Evolutionary conservation across 2,797 vertebrate species (phyloP).

Genomic region (Siniperca obscura): DNA sequence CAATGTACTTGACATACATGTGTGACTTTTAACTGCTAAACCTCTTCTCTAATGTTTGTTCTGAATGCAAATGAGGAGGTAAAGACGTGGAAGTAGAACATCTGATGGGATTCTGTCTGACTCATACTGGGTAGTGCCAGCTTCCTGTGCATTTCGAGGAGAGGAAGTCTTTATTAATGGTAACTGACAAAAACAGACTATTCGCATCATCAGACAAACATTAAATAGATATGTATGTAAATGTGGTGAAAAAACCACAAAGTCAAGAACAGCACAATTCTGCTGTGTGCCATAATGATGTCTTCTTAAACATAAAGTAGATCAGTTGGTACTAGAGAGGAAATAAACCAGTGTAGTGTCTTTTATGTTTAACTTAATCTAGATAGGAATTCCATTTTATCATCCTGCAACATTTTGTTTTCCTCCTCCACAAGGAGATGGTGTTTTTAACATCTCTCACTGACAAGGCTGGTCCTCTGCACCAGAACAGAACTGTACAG

Average conservation of each 20-base stretch:
- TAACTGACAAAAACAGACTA: neutral
- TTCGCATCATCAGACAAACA: neutral
- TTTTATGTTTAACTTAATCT: constrained; percentile 39
- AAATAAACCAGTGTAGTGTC: neutral
- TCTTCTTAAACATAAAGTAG: neutral
- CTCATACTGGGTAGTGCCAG: constrained; percentile 10
- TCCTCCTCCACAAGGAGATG: constrained; percentile 47
- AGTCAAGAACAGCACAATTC: neutral
- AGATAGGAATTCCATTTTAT: constrained; percentile 60
- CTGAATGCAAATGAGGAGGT: constrained; percentile 14
- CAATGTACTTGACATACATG: neutral
- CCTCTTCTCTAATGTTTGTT: neutral
- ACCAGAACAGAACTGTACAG: constrained; percentile 11
- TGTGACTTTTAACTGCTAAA: neutral
- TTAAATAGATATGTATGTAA: neutral
- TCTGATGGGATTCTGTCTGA: neutral
- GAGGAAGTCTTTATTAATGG: constrained; percentile 39
- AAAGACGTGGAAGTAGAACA: constrained; percentile 45
- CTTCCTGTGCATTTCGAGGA: constrained; percentile 53
- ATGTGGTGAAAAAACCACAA: neutral
- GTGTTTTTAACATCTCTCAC: constrained; percentile 37
- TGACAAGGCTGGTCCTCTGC: constrained; percentile 14
- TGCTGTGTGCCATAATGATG: neutral
- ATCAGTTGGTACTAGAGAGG: neutral
- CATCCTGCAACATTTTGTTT: constrained; percentile 37